phyloP scores from a whole-genome alignment of 1,140 invertebrate genomes.

The Drosophila nebulosa region DNA sequence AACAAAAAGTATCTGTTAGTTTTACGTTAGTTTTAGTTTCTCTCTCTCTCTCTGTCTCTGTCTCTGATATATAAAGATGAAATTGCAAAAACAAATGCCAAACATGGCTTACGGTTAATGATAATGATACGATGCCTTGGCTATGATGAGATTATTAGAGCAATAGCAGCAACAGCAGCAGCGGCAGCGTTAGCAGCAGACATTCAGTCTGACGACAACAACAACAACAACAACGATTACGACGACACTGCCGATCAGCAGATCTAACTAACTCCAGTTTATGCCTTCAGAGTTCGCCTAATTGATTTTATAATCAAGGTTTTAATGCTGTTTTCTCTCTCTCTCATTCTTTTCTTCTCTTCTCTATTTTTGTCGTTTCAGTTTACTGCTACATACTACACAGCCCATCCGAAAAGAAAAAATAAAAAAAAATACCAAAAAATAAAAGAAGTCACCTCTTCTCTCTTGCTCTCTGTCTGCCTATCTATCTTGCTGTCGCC shows the following conservation, averaged over 20 bases:
- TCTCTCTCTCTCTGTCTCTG: neutral
- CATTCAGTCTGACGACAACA: slow-evolving; percentile 31
- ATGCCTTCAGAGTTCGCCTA: slow-evolving; percentile 35
- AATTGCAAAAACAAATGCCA: slow-evolving; percentile 43
- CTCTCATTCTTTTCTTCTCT: slow-evolving; percentile 15
- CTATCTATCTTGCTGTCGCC: neutral
- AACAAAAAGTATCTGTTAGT: slow-evolving; percentile 23
- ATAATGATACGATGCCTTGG: slow-evolving; percentile 41
- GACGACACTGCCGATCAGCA: neutral
- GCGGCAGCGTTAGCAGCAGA: too few relatives aligned
- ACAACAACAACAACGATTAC: slow-evolving; percentile 5
- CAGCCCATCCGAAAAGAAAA: slow-evolving; percentile 48
- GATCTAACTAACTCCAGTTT: slow-evolving; percentile 44
- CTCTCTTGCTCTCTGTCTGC: neutral
- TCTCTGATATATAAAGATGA: neutral
- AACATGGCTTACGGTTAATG: slow-evolving; percentile 46
- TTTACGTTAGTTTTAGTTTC: neutral
- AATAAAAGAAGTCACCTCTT: slow-evolving; percentile 23
- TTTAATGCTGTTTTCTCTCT: slow-evolving; percentile 47
- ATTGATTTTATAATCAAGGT: slow-evolving; percentile 77
- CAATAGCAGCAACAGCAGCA: slow-evolving; percentile 24
- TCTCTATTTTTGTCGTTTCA: slow-evolving; percentile 64
- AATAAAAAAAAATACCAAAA: slow-evolving; percentile 19
- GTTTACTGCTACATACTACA: slow-evolving; percentile 23
- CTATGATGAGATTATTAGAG: slow-evolving; percentile 43